Conservation (phyloP, 2,888 invertebrate species). For the Julus scandinavius region DNA sequence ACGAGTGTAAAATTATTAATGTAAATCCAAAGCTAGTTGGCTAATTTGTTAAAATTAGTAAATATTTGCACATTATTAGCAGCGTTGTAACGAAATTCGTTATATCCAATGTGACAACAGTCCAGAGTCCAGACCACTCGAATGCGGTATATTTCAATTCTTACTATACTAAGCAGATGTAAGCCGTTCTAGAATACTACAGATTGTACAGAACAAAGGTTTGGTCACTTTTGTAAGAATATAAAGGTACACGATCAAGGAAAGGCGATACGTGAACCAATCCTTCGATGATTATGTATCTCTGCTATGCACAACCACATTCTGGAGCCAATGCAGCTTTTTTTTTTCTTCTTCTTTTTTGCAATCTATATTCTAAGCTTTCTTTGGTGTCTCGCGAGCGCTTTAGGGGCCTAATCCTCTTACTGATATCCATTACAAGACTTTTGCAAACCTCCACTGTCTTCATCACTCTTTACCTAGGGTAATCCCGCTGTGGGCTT, state of each 20-base stretch:
- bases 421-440: conserved; percentile 27
- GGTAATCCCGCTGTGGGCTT: conserved; percentile 7
- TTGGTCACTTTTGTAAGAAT: background rate
- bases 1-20: background rate
- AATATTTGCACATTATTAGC: too few relatives aligned
- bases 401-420: background rate
- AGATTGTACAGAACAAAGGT: background rate
- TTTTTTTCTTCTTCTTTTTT: background rate
- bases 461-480: background rate
- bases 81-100: too few relatives aligned
- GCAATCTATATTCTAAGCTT: background rate
- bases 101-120: too few relatives aligned
- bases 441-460: conserved; percentile 10
- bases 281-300: background rate
- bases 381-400: background rate
- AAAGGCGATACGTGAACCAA: background rate
- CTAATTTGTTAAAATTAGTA: background rate
- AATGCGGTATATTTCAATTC: too few relatives aligned
- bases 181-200: too few relatives aligned
- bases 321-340: background rate
- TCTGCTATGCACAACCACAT: background rate
- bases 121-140: too few relatives aligned
- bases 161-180: too few relatives aligned
- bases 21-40: background rate
- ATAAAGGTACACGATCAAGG: background rate